phyloP scores from a whole-genome alignment of 1,140 invertebrate species.

The Lamellibrachia luymesi region DNA sequence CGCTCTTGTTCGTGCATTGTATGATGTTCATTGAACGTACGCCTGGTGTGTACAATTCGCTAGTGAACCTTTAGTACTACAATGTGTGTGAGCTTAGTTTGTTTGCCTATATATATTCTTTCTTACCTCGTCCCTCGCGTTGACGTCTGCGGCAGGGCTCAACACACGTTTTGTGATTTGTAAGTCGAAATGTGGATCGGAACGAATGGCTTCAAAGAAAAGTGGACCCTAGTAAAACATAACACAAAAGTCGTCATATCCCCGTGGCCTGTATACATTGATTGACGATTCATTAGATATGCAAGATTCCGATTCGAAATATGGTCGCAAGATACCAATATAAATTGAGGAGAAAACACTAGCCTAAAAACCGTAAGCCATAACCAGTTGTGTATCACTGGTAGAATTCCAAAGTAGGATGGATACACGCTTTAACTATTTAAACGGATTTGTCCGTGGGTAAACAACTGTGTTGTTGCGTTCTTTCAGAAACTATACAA shows the following conservation, averaged over 20 bases:
- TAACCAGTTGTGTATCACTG: background rate
- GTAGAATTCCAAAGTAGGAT: background rate
- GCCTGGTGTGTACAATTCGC: no score
- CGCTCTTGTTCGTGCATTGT: no score
- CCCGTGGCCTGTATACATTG: background rate
- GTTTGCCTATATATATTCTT: background rate
- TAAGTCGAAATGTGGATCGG: conserved; percentile 21
- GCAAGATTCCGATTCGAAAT: background rate
- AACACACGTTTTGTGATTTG: conserved; percentile 42
- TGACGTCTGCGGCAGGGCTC: conserved; percentile 37
- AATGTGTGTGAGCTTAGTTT: no score
- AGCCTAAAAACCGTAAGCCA: background rate
- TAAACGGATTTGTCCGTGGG: background rate
- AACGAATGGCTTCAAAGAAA: conserved; percentile 45
- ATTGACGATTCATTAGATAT: background rate
- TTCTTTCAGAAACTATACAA: background rate
- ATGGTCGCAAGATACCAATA: background rate
- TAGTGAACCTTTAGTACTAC: no score
- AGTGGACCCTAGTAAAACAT: conserved; percentile 38
- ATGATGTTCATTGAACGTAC: no score
- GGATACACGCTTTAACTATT: background rate
- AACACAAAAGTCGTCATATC: background rate
- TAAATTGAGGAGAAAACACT: background rate
- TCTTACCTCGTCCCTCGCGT: conserved; percentile 43
- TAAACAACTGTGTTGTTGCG: background rate